Evolutionary conservation across 2,113 vertebrate species (phyloP).

Genomic region (Columba livia): DNA sequence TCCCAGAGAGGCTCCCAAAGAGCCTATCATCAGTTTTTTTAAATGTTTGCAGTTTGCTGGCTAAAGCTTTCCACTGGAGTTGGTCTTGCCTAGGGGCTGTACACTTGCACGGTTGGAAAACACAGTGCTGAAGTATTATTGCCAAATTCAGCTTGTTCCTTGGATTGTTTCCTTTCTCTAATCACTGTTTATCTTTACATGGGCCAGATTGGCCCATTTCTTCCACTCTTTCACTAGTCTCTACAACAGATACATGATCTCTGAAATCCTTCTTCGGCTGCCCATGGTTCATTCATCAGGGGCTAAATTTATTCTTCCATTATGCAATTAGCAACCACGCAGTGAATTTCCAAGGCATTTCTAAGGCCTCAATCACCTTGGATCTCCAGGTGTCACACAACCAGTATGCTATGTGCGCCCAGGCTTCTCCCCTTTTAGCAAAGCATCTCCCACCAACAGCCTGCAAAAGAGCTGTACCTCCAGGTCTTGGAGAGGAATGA

Average conservation of each 20-base stretch:
- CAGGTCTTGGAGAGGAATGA: not conserved
- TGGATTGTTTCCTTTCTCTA: constrained; percentile 66
- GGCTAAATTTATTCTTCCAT: constrained; percentile 18
- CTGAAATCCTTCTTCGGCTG: constrained; percentile 48
- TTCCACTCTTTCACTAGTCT: constrained; percentile 46
- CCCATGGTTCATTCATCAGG: not conserved
- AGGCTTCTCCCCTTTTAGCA: not conserved
- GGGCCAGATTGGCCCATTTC: constrained; percentile 64
- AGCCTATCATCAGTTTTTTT: constrained; percentile 47
- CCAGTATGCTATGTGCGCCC: rapidly evolving
- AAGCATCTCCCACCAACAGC: not conserved
- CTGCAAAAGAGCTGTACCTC: not conserved
- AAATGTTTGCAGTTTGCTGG: constrained; percentile 42
- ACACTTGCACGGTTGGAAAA: constrained; percentile 66
- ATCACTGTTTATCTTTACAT: constrained; percentile 68
- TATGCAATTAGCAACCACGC: not conserved
- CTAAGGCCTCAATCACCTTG: not conserved
- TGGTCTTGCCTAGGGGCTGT: constrained; percentile 62
- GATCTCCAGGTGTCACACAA: not conserved
- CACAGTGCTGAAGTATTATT: constrained; percentile 21
- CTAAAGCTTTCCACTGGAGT: constrained; percentile 45
- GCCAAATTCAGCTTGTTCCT: constrained; percentile 68
- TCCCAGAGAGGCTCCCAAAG: constrained; percentile 37
- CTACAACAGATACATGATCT: constrained; percentile 34
- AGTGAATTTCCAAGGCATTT: not conserved